Evolutionary conservation across 2,888 invertebrate species (phyloP).

Genomic region (Mantis religiosa): DNA sequence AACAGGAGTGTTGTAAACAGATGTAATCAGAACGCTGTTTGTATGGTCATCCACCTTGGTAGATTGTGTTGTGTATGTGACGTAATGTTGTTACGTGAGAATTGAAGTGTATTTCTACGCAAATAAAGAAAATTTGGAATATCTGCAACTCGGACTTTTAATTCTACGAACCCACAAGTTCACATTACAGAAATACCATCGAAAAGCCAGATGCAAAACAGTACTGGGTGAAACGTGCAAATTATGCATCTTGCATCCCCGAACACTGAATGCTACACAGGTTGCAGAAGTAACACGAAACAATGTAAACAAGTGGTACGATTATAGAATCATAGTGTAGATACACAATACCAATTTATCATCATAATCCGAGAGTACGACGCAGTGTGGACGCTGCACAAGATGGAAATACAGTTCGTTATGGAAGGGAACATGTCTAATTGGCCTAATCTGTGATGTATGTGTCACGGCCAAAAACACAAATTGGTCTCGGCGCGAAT

Average conservation of each 20-base stretch:
- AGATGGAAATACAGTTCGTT: not conserved
- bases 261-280: not conserved
- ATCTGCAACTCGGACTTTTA: too few relatives aligned
- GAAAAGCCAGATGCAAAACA: too few relatives aligned
- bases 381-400: not conserved
- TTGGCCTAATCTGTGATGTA: not conserved
- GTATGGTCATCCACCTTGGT: too few relatives aligned
- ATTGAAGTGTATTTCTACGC: too few relatives aligned
- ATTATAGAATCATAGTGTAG: not conserved
- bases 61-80: too few relatives aligned
- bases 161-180: too few relatives aligned
- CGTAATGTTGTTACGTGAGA: too few relatives aligned
- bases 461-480: not conserved
- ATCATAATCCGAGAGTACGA: not conserved
- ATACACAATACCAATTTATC: not conserved
- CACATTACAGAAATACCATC: too few relatives aligned
- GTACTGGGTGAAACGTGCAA: too few relatives aligned
- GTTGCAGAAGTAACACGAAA: not conserved
- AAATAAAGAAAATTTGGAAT: too few relatives aligned
- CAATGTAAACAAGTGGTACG: not conserved
- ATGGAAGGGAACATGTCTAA: not conserved
- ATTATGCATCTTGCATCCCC: not conserved
- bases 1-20: too few relatives aligned
- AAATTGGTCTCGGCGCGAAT: not conserved
- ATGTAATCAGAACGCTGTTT: too few relatives aligned